Evolutionary conservation across 2,113 vertebrate species (phyloP), one percentile per base, ranked within the genome.

Genomic region (Coptodon rendalli): DNA sequence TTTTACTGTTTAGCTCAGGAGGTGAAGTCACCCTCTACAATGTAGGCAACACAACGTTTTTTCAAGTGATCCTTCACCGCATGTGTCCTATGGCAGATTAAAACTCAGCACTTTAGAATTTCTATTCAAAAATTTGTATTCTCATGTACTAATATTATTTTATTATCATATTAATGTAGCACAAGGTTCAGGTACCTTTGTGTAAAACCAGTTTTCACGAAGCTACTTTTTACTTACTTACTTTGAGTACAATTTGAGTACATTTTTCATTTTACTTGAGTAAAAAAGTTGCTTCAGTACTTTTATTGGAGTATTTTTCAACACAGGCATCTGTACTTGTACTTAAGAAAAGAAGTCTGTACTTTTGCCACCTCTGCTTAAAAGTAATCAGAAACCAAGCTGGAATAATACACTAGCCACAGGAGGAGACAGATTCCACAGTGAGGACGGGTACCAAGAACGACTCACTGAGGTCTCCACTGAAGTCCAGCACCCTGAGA

Each of bases 21-120:
- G 53, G 3, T 56, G 53, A 56, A 56, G 22, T 1, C 22, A 7
- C n/a, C 3, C 0, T 56, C 53, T 24, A 56, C 53, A 56, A 0
- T 24, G 53, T 13, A 0, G 53, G 22, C 6, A 54, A 24, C 53
- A 54, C 8, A 52, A 19, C 0, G 8, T 19, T 52, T 52, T 52
- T 52, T 52, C 50, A 52, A n/a, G 10, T n/a, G 19, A n/a, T 53
- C 50, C 17, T 10, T 3, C 50, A 52, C 2, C 9, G 5, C 19
- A 53, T n/a, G 50, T 53, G 50, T 53, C 19, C 50, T 53, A 10
- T 19, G 0, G 19, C 50, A 53, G 50, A n/a, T 52, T 52, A 9
- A 53, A 53, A 53, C 19, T 53, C 5, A 53, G 52, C 10, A 53
- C 52, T n/a, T 22, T 22, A 10, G 52, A 53, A 53, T 53, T 53